Conservation (phyloP, 2,888 invertebrate species). For the Scaptomyza parva region DNA sequence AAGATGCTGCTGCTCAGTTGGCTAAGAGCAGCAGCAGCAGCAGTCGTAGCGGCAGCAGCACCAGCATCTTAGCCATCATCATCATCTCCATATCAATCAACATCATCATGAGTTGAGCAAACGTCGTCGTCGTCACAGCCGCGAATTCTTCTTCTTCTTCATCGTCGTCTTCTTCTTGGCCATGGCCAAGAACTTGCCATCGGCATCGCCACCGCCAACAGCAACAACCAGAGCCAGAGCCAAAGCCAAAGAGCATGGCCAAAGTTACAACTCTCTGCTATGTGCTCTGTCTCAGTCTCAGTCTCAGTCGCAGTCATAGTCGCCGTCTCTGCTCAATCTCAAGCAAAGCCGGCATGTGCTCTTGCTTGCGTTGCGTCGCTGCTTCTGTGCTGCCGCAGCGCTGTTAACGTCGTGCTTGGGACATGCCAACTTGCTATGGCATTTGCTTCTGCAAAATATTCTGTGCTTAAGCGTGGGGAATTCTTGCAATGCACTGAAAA, state of each 20-base stretch:
- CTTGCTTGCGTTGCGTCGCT: conserved; percentile 12
- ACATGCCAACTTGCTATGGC: conserved; percentile 59
- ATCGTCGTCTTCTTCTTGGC: conserved; percentile 47
- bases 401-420: conserved; percentile 27
- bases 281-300: conserved; percentile 24
- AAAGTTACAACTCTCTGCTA: conserved; percentile 64
- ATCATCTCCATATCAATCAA: conserved; percentile 59
- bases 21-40: conserved; percentile 17
- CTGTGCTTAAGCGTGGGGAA: conserved; percentile 55
- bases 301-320: conserved; percentile 28
- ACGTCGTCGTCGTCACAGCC: conserved; percentile 17
- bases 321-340: conserved; percentile 22
- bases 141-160: conserved; percentile 64
- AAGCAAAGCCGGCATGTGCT: conserved; percentile 52
- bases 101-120: conserved; percentile 41
- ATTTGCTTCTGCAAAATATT: conserved; percentile 47
- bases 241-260: conserved; percentile 67
- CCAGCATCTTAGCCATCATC: conserved; percentile 36
- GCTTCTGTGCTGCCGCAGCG: conserved; percentile 35
- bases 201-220: conserved; percentile 24
- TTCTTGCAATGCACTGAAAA: conserved; percentile 63
- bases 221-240: no score
- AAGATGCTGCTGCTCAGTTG: no score
- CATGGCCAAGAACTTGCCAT: conserved; percentile 72
- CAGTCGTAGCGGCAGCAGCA: conserved; percentile 25